A percentile compares a stretch with the other conserved stretches of the same genome.
These are phyloP conservation scores for Oreotragus oreotragus DNA, from an alignment of 2,113 vertebrate genomes.

Conservation along the genomic window DNA sequence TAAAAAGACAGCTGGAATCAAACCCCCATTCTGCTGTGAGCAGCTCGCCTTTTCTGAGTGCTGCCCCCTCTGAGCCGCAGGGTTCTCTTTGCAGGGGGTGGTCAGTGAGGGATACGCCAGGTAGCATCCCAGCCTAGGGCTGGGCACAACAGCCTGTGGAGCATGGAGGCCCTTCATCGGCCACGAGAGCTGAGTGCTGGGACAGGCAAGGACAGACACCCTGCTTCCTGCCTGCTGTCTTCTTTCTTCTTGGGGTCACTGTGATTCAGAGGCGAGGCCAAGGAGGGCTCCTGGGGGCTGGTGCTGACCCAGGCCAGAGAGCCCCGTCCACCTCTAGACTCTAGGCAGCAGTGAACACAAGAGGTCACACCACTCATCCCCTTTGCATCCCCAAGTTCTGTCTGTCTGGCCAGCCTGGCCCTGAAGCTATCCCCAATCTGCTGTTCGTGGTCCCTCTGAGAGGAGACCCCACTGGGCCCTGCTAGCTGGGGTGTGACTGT, in stretches of 20 bases:
- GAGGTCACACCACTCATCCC: neutral
- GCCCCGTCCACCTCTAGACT: no score
- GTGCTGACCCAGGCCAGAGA: neutral
- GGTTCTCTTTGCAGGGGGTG: neutral
- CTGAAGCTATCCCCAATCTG: no score
- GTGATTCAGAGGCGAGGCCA: neutral
- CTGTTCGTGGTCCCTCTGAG: neutral
- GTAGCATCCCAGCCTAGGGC: neutral
- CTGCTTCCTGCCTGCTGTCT: rapidly evolving
- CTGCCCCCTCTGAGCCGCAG: neutral
- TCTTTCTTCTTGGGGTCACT: neutral
- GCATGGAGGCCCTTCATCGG: neutral
- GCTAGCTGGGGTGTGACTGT: neutral
- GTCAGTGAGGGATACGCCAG: neutral
- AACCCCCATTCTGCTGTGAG: neutral
- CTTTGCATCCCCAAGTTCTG: neutral
- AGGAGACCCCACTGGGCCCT: neutral
- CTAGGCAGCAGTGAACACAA: no score
- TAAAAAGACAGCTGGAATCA: neutral
- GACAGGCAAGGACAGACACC: rapidly evolving
- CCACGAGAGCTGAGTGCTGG: neutral
- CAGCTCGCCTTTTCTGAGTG: neutral
- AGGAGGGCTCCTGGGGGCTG: neutral
- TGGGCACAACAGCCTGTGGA: neutral
- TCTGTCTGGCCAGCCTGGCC: neutral